Percentiles rank a stretch among this genome's conserved stretches.
phyloP scores from a whole-genome alignment of 2,888 invertebrate genomes.

The Chymomyza fuscimana region DNA sequence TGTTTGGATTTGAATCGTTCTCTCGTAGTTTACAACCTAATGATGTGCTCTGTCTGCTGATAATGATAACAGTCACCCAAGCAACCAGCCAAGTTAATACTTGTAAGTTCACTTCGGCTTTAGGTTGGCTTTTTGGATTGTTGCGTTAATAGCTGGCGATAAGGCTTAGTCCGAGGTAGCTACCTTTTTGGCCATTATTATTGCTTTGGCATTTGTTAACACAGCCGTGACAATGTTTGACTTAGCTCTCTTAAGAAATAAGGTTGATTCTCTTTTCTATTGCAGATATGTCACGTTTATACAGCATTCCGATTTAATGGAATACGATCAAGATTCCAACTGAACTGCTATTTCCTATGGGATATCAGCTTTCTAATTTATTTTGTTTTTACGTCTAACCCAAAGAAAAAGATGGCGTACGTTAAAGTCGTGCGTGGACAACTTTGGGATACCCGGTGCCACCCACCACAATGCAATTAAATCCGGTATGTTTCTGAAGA shows the following conservation, averaged over 20 bases:
- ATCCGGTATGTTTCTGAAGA: too few species aligned
- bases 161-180: conserved; percentile 49
- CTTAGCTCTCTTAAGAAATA: neutral
- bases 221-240: neutral
- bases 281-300: neutral
- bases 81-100: conserved; percentile 42
- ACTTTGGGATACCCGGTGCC: too few species aligned
- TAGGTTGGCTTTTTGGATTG: conserved; percentile 63
- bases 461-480: too few species aligned
- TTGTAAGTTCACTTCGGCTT: conserved; percentile 52
- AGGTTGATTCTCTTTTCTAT: conserved; percentile 3
- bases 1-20: conserved; percentile 69
- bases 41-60: conserved; percentile 57
- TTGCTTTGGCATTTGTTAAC: neutral
- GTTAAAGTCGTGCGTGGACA: too few species aligned
- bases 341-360: too few species aligned
- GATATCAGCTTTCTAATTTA: too few species aligned
- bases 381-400: too few species aligned
- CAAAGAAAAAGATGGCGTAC: too few species aligned
- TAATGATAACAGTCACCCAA: conserved; percentile 53
- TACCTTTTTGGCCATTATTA: conserved; percentile 14
- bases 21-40: conserved; percentile 64
- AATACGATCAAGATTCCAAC: neutral
- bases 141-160: conserved; percentile 65
- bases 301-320: neutral